These are phyloP conservation scores for Ambastaia sidthimunki DNA, from an alignment of 2,797 vertebrate species.

Conservation along the genomic window DNA sequence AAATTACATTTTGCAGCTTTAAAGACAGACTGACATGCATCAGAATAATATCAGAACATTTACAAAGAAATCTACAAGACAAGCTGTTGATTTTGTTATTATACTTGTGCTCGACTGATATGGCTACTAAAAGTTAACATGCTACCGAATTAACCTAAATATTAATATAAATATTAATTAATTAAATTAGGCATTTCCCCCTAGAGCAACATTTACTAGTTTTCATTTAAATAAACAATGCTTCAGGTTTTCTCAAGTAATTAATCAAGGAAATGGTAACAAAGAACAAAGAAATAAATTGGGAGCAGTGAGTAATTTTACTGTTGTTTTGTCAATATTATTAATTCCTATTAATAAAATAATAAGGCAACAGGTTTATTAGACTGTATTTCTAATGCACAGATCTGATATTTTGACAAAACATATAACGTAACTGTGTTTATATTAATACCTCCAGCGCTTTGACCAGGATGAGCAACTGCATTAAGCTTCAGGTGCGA, in stretches of 20 bases:
- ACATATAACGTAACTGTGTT: background rate
- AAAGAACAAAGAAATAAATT: background rate
- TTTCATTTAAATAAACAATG: constrained; percentile 1
- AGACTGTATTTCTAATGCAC: background rate
- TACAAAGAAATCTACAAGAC: background rate
- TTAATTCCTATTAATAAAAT: background rate
- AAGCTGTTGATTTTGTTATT: background rate
- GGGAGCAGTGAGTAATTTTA: too few relatives aligned
- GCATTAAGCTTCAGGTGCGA: too few relatives aligned
- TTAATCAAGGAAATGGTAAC: constrained; percentile 6
- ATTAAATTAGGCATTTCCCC: background rate
- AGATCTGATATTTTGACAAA: too few relatives aligned
- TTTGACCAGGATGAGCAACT: background rate
- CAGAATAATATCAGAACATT: background rate
- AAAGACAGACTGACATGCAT: too few relatives aligned
- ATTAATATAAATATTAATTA: constrained; percentile 16
- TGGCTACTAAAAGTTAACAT: background rate
- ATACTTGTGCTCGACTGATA: background rate
- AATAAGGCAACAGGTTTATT: background rate
- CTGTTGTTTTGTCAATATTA: too few relatives aligned
- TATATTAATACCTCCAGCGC: background rate
- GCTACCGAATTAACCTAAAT: background rate
- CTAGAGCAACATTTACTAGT: background rate
- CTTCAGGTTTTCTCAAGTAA: background rate
- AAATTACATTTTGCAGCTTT: too few relatives aligned